Evolutionary conservation across 2,888 invertebrate genomes (phyloP).

Genomic region (Creontiades dilutus): DNA sequence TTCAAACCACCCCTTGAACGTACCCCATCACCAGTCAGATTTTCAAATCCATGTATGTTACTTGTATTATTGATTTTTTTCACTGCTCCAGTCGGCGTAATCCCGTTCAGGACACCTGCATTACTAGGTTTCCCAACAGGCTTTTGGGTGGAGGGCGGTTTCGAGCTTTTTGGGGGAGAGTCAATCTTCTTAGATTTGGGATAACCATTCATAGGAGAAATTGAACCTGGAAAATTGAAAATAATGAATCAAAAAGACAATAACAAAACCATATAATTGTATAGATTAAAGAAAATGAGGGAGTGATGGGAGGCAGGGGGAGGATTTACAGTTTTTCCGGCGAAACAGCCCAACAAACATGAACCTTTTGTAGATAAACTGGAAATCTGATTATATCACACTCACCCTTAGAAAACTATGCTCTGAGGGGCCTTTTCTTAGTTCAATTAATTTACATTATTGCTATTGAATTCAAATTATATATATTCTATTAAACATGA

Average conservation of each 20-base stretch:
- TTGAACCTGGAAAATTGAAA: background rate
- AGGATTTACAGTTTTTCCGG: no score
- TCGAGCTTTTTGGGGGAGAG: background rate
- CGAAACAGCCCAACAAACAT: no score
- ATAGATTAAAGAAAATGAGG: background rate
- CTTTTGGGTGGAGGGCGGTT: background rate
- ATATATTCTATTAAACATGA: no score
- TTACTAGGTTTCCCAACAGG: constrained; percentile 7
- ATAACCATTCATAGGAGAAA: background rate
- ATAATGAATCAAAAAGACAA: background rate
- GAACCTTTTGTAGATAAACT: no score
- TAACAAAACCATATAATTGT: no score
- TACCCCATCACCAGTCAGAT: background rate
- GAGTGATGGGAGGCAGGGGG: background rate
- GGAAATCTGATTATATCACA: no score
- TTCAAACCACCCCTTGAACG: constrained; percentile 77
- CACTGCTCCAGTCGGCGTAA: background rate
- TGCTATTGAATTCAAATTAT: no score
- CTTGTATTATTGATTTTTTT: constrained; percentile 44
- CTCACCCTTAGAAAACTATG: no score
- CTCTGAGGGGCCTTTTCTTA: no score
- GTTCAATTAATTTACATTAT: no score
- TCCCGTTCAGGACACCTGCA: background rate
- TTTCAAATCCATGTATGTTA: constrained; percentile 70
- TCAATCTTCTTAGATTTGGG: background rate